phyloP scores from a whole-genome alignment of 2,797 vertebrate genomes.

The Scarus forsteni region DNA sequence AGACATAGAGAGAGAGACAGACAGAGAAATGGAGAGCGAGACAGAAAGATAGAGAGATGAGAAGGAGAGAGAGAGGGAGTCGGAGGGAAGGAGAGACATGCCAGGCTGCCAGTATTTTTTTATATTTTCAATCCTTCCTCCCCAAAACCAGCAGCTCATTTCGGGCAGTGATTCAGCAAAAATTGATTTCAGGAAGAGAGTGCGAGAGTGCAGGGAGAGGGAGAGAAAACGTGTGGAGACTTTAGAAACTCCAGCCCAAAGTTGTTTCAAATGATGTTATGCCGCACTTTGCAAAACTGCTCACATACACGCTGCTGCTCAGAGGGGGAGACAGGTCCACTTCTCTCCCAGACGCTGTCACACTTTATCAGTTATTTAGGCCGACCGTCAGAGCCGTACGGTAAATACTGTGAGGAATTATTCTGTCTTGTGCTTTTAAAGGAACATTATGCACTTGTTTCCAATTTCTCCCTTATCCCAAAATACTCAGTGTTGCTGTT shows the following conservation, averaged over 20 bases:
- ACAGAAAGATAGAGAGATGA: slow-evolving; percentile 40
- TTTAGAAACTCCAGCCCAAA: slow-evolving; percentile 71
- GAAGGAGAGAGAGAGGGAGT: slow-evolving; percentile 23
- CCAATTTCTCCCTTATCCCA: slow-evolving; percentile 11
- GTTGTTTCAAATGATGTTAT: slow-evolving; percentile 63
- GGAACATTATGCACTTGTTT: slow-evolving; percentile 39
- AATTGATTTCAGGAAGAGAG: slow-evolving; percentile 73
- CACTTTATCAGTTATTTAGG: slow-evolving; percentile 50
- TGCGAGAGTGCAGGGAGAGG: slow-evolving; percentile 13
- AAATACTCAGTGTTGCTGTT: slow-evolving; percentile 36
- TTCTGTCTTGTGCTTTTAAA: slow-evolving; percentile 25
- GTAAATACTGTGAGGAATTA: slow-evolving; percentile 36
- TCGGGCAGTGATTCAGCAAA: slow-evolving; percentile 82
- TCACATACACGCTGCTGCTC: slow-evolving; percentile 47
- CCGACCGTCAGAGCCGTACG: slow-evolving; percentile 39
- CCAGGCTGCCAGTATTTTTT: slow-evolving; percentile 46
- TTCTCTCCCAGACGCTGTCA: slow-evolving; percentile 27
- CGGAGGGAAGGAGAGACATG: slow-evolving; percentile 49
- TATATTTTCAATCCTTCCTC: slow-evolving; percentile 9
- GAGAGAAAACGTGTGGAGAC: slow-evolving; percentile 59
- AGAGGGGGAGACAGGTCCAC: slow-evolving; percentile 37
- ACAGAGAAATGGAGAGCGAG: slow-evolving; percentile 25
- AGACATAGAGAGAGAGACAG: slow-evolving; percentile 28
- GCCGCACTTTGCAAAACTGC: slow-evolving; percentile 62
- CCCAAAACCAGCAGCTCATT: slow-evolving; percentile 72